A percentile compares a stretch with the other conserved stretches of the same genome.
Conservation (phyloP, 2,888 invertebrate species). For the Ametastegia equiseti region DNA sequence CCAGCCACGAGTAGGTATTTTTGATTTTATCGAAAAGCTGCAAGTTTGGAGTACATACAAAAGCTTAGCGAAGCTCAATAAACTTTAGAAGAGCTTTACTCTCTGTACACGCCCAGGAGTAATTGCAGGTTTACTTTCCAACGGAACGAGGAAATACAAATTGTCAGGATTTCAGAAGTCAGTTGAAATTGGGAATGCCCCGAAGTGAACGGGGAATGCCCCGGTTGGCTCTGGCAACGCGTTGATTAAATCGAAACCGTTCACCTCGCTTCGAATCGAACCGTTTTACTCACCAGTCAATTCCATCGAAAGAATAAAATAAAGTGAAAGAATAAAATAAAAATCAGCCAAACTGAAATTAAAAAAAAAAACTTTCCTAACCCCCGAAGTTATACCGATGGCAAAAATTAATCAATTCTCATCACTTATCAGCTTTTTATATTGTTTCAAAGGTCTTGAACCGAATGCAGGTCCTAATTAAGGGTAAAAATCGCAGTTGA, state of each 20-base stretch:
- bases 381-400: too few relatives aligned
- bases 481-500: neutral
- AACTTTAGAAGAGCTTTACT: slow-evolving; percentile 31
- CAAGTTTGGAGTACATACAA: neutral
- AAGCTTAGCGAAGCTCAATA: slow-evolving; percentile 21
- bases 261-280: neutral
- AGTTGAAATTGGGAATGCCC: slow-evolving; percentile 21
- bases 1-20: too few relatives aligned
- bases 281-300: neutral
- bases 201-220: neutral
- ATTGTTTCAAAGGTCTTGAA: too few relatives aligned
- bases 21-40: too few relatives aligned
- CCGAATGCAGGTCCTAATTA: neutral
- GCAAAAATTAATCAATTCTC: too few relatives aligned
- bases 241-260: slow-evolving; percentile 34
- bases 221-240: neutral
- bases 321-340: too few relatives aligned
- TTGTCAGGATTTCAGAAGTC: slow-evolving; percentile 24
- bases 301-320: neutral
- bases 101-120: slow-evolving; percentile 30
- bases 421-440: too few relatives aligned
- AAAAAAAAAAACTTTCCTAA: too few relatives aligned
- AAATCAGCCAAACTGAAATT: too few relatives aligned
- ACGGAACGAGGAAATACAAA: slow-evolving; percentile 41
- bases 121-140: slow-evolving; percentile 27